phyloP scores from a whole-genome alignment of 1,140 invertebrate species.

The Drosophila mauritiana region DNA sequence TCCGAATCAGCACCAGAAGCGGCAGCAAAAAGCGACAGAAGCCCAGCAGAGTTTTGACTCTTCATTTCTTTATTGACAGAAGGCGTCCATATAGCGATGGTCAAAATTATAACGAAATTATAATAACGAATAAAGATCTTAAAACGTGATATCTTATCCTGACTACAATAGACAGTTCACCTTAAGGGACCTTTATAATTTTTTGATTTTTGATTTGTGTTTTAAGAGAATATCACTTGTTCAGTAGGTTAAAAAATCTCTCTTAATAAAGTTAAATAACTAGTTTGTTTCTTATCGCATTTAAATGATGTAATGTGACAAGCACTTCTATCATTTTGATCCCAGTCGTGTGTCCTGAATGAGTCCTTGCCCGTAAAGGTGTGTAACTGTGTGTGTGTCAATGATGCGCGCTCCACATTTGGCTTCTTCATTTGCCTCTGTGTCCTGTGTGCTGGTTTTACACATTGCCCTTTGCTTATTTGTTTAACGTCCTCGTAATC shows the following conservation, averaged over 20 bases:
- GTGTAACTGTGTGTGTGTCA: conserved; percentile 40
- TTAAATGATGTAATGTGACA: too few species aligned
- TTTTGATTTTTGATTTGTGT: too few species aligned
- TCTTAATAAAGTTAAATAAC: too few species aligned
- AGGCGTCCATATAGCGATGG: conserved; percentile 23
- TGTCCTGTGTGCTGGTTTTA: conserved; percentile 59
- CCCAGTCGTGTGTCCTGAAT: conserved; percentile 24
- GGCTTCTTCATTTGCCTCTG: conserved; percentile 65
- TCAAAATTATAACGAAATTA: background rate
- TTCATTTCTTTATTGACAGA: conserved; percentile 59
- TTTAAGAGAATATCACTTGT: too few species aligned
- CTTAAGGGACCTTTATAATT: too few species aligned
- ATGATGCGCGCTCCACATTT: conserved; percentile 66
- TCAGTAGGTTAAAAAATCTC: too few species aligned
- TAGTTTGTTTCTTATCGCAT: too few species aligned
- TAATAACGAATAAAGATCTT: too few species aligned
- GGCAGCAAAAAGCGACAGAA: conserved; percentile 14
- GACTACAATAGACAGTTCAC: too few species aligned
- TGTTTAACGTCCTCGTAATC: conserved; percentile 69
- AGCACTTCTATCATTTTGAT: conserved; percentile 6
- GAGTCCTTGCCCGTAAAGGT: conserved; percentile 17
- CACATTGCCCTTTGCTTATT: conserved; percentile 62
- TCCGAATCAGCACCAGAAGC: conserved; percentile 5
- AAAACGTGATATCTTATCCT: too few species aligned
- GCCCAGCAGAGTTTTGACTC: conserved; percentile 48